A percentile compares a stretch with the other conserved stretches of the same genome.
phyloP scores from a whole-genome alignment of 1,140 invertebrate species.

The Bradysia coprophila region DNA sequence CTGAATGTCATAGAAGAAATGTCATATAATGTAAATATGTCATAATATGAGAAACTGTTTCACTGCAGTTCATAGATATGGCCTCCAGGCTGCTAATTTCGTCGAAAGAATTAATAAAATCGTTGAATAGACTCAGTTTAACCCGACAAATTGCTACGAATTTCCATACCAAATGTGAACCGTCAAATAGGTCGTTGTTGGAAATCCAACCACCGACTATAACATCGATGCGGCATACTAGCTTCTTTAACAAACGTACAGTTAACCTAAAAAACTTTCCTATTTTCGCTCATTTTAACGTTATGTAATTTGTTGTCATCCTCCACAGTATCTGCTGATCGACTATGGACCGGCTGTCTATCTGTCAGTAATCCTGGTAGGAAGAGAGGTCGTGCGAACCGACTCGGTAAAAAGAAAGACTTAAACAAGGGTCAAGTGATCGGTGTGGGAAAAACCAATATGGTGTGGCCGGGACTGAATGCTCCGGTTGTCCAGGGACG shows the following conservation, averaged over 20 bases:
- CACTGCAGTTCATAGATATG: too few species aligned
- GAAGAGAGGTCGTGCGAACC: constrained; percentile 84
- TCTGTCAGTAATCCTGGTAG: constrained; percentile 91
- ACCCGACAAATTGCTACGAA: neutral
- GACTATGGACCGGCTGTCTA: constrained; percentile 86
- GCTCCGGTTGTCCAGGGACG: constrained; percentile 58
- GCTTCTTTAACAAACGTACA: constrained; percentile 33
- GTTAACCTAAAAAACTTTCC: constrained; percentile 1
- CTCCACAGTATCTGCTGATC: constrained; percentile 47
- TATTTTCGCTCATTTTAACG: constrained; percentile 3
- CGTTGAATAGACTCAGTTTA: neutral
- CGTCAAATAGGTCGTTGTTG: neutral
- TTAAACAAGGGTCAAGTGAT: constrained; percentile 82
- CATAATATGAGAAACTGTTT: too few species aligned
- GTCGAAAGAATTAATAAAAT: neutral
- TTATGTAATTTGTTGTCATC: constrained; percentile 3
- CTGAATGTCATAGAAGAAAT: too few species aligned
- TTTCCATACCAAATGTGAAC: neutral
- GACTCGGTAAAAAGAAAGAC: constrained; percentile 57
- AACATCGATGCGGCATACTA: constrained; percentile 15
- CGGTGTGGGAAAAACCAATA: constrained; percentile 67
- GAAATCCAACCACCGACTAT: constrained; percentile 7
- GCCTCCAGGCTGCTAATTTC: neutral
- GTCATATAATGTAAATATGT: too few species aligned
- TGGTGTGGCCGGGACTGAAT: constrained; percentile 85